Evolutionary conservation across 1,140 invertebrate genomes (phyloP), one percentile per base, ranked within the genome.

Genomic region (Periplaneta americana): DNA sequence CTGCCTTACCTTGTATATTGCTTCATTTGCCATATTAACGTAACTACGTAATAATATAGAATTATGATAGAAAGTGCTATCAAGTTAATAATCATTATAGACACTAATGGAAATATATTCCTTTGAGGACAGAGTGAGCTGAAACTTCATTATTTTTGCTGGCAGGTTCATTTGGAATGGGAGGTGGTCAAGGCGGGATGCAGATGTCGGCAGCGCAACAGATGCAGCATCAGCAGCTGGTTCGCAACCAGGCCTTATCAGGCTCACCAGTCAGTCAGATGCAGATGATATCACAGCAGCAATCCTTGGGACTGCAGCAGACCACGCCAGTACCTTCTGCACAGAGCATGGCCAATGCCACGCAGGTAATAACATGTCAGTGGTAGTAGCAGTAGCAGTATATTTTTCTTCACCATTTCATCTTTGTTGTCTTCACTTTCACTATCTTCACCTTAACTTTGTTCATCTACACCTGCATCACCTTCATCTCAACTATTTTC

Each of bases 291-390:
- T 74, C 80, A 22, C 80, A 90, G 85, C 91, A 92, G 81, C 92
- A 93, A 86, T 88, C 89, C 3, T 86, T 91, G 22, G 91, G 91
- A 84, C 91, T 91, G 89, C 91, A 92, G 84, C 91, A 92, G 84
- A n/a, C n/a, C n/a, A n/a, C n/a, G n/a, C n/a, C n/a, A n/a, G n/a
- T n/a, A n/a, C 86, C 84, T 82, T 88, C 88, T 82, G 88, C 66
- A 17, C 9, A 17, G n/a, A 22, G 15, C 18, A 32, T 28, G 34
- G 57, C 57, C 15, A 48, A 34, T 75, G 15, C 57, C 10, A 28
- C 34, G 9, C 80, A 74, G 66, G 66, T 75, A 13, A 37, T 0
- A 0, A 31, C 1, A n/a, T n/a, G n/a, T n/a, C n/a, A n/a, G n/a
- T n/a, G n/a, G n/a, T n/a, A n/a, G n/a, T n/a, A n/a, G n/a, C 28